Conservation (phyloP, 2,113 vertebrate species). For the Pantherophis guttatus region DNA sequence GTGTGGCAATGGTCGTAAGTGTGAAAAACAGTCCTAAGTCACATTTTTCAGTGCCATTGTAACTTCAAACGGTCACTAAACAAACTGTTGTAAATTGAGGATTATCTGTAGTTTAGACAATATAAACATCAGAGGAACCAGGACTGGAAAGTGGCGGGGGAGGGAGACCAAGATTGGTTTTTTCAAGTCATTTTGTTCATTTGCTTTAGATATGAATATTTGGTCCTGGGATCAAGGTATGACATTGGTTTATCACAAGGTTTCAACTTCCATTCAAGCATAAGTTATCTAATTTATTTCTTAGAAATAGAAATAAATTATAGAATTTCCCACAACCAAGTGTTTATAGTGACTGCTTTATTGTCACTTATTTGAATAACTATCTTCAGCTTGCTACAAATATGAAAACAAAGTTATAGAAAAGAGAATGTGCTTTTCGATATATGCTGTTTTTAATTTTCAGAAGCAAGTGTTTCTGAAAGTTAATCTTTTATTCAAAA, state of each 20-base stretch:
- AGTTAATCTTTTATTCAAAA: background rate
- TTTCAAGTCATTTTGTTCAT: constrained; percentile 12
- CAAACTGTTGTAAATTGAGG: background rate
- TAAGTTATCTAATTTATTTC: constrained; percentile 30
- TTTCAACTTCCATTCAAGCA: constrained; percentile 39
- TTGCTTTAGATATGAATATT: constrained; percentile 37
- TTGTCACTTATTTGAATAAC: background rate
- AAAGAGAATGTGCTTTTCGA: background rate
- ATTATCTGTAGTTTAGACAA: background rate
- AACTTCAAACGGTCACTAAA: background rate
- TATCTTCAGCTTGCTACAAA: background rate
- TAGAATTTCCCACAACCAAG: background rate
- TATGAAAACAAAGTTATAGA: background rate
- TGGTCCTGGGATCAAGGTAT: constrained; percentile 5
- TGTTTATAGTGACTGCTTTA: constrained; percentile 1
- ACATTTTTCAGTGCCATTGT: background rate
- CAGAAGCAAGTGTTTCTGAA: background rate
- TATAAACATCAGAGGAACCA: background rate
- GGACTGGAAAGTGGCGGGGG: background rate
- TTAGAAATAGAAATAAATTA: background rate
- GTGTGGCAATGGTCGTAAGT: background rate
- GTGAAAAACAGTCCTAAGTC: background rate
- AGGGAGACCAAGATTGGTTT: background rate
- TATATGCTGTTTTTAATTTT: background rate
- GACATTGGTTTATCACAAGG: background rate